phyloP scores from a whole-genome alignment of 2,888 invertebrate species.

The Allacma fusca region DNA sequence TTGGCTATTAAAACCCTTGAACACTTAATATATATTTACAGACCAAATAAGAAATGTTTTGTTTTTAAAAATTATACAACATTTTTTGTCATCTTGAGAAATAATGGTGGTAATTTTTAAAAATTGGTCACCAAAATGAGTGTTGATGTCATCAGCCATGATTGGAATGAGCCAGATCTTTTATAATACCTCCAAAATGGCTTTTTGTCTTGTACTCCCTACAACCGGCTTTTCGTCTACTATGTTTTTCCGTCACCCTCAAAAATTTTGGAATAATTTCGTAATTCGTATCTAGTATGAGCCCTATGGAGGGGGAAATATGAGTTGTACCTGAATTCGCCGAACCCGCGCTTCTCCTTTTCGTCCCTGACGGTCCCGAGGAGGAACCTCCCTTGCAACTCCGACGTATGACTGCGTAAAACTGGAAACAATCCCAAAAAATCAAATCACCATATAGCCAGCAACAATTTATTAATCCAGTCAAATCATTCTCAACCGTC shows the following conservation, averaged over 20 bases:
- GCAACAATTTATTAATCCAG: no score
- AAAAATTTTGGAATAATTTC: neutral
- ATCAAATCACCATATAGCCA: no score
- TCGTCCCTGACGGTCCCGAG: neutral
- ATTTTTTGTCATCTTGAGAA: neutral
- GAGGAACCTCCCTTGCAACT: neutral
- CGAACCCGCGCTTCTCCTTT: neutral
- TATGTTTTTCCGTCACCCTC: neutral
- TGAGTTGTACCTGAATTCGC: neutral
- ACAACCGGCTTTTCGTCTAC: neutral
- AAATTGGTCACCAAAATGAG: conserved; percentile 16
- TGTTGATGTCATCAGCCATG: conserved; percentile 18
- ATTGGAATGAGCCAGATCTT: neutral
- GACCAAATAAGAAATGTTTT: no score
- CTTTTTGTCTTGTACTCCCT: conserved; percentile 9
- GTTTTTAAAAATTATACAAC: no score
- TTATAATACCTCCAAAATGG: neutral
- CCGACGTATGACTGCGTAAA: conserved; percentile 28
- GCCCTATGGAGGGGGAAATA: neutral
- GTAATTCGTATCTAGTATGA: no score
- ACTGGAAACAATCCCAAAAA: neutral
- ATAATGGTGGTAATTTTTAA: neutral
- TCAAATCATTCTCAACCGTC: no score
- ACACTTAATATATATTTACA: no score
- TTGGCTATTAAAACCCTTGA: no score